Conservation (phyloP, 2,113 vertebrate genomes). For the Nothocercus nigrocapillus region DNA sequence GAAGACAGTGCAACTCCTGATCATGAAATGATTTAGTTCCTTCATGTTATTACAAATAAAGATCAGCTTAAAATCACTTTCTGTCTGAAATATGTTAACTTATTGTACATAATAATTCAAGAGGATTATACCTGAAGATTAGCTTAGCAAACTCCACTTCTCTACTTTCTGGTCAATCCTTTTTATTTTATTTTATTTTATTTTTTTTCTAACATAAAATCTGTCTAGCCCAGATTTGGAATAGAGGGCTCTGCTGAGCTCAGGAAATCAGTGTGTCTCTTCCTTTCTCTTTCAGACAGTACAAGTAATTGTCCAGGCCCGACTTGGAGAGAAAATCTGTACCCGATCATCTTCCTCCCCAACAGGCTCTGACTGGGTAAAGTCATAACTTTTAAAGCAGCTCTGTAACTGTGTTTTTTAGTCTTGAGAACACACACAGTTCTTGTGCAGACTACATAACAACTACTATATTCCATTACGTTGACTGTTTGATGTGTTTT, state of each 20-base stretch:
- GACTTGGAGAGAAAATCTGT: conserved; percentile 96
- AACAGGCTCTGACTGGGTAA: conserved; percentile 99
- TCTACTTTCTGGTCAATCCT: not conserved
- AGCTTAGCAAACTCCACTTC: not conserved
- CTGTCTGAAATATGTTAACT: not conserved
- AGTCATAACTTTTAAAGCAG: not conserved
- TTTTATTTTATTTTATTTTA: not conserved
- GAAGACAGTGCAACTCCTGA: not conserved
- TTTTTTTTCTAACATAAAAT: not conserved
- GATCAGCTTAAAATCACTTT: not conserved
- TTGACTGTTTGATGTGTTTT: not conserved
- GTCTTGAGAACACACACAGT: not conserved
- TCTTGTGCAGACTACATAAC: not conserved
- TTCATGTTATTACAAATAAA: not conserved
- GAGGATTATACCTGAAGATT: not conserved
- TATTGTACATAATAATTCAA: not conserved
- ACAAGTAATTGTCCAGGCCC: conserved; percentile 97
- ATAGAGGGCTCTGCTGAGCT: not conserved
- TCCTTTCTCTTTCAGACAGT: conserved; percentile 84
- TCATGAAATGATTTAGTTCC: not conserved
- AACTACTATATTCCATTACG: not conserved
- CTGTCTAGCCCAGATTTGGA: not conserved
- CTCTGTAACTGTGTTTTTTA: not conserved
- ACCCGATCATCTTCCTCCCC: conserved; percentile 95
- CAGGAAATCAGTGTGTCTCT: not conserved